Base-by-base conservation (phyloP, 2,113 vertebrate species). In the Chloroceryle aenea region DNA sequence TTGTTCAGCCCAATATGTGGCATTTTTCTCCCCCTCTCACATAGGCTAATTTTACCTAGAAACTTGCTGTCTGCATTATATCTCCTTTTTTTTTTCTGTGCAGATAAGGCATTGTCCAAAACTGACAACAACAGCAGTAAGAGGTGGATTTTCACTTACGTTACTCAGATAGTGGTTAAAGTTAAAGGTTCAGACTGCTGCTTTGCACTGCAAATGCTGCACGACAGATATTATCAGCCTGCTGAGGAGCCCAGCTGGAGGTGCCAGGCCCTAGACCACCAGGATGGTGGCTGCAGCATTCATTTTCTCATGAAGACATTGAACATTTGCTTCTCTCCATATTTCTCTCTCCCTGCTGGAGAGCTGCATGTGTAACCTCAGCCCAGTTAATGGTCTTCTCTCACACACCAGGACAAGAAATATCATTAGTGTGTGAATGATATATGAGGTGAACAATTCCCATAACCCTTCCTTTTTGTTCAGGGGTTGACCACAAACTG, bases 21-120 rank as follows among this genome's bases (percentile, higher is more conserved):
- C 34, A 64, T 74, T 84, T 93, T 90, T 84, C 76, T 90, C 64
- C 18, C 55, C 18, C 87, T 88, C 68, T 84, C 76, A 86, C 77
- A 72, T 48, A 91, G 53, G 43, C 29, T 52, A 78, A 84, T 94
- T 93, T 91, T 72, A 86, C 48, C 40, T 45, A 59, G 68, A 94
- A 94, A 90, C 14, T 72, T 90, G 32, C 38, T 34, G 23, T 18
- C 72, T 92, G 63, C 56, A 48, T 79, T 88, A 32, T 5, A 43
- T 47, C 34, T 87, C 40, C 25, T 92, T 30, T 64, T 9, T 89
- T 89, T 72, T 87, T 89, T 64, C 80, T 22, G 72, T 85, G 58
- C 68, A 86, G 52, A 84, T 78, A 72, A 83, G 27, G 26, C 73
- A 84, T 81, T 90, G 64, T 81, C 76, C 85, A 86, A 88, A 95